Evolutionary conservation across 2,113 vertebrate species (phyloP), one percentile per base, ranked within the genome.

Genomic region (Actenoides hombroni): DNA sequence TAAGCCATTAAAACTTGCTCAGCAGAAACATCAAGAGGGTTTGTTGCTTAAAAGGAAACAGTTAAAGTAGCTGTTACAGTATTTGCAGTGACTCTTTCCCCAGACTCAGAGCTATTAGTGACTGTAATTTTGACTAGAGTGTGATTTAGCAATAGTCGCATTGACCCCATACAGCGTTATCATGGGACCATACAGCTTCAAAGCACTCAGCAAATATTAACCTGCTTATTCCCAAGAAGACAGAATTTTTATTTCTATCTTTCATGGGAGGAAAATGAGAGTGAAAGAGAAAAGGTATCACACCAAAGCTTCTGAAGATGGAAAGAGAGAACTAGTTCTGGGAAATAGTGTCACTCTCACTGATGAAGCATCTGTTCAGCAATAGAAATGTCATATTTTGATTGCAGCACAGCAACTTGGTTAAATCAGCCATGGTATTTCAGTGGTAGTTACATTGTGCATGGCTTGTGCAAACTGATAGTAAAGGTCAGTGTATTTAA

Each of bases 71-170:
- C 94, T 96, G 90, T 75, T 94, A 69, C 29, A 91, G 95, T 95
- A 96, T 92, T 94, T 93, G 88, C 96, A 96, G 90, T 95, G 94
- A 96, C 95, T 96, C 95, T 89, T 96, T 96, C 85, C 96, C 92
- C 95, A 96, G 94, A 97, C 95, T 90, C 76, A 12, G 83, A 60
- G 83, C 96, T 86, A 94, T 94, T 96, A 96, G 96, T 79, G 92
- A 85, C 94, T 86, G 80, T 87, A 96, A 96, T 96, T 96, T 92
- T 96, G 95, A 93, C 95, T 95, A 28, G 65, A 96, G 95, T 87
- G 83, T 10, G 92, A 94, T 97, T 96, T 97, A 96, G 96, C 96
- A 97, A 95, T 90, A 97, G 96, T 96, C 96, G 96, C 86, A 63
- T 69, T 96, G 94, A 92, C 95, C 96, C 88, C 2, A 25, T 60